Conservation (phyloP, 2,888 invertebrate genomes). For the Mythimna lalbum region DNA sequence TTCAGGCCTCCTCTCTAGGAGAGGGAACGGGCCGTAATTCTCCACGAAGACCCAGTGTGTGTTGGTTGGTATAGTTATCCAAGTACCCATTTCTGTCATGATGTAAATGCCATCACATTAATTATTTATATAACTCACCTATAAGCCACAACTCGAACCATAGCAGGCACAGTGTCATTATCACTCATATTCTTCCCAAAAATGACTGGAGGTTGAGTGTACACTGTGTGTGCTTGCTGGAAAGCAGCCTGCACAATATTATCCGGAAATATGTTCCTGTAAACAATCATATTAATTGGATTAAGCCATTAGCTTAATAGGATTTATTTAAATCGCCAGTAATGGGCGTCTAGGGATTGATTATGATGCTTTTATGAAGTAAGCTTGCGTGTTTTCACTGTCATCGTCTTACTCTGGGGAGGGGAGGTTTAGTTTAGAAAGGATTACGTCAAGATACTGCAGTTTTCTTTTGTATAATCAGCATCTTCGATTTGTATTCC, state of each 20-base stretch:
- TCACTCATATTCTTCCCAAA: constrained; percentile 90
- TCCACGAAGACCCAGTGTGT: no score
- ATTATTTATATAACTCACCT: constrained; percentile 71
- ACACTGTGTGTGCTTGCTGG: constrained; percentile 95
- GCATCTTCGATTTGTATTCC: not conserved
- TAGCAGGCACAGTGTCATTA: constrained; percentile 81
- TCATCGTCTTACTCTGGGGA: not conserved
- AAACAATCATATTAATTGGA: constrained; percentile 17
- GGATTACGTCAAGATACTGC: not conserved
- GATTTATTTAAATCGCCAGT: not conserved
- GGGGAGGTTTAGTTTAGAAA: not conserved
- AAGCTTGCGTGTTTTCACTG: constrained; percentile 1
- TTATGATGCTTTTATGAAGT: not conserved
- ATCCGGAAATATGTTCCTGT: constrained; percentile 97
- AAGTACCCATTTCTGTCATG: not conserved
- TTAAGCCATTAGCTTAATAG: constrained; percentile 5
- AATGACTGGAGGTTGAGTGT: constrained; percentile 89
- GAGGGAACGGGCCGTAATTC: no score
- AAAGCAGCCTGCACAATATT: constrained; percentile 97
- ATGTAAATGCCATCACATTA: not conserved
- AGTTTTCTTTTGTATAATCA: not conserved
- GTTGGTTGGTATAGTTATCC: no score
- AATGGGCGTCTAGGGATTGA: not conserved
- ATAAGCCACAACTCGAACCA: constrained; percentile 84
- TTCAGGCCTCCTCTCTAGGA: no score